Conservation (phyloP, 2,888 invertebrate genomes). For the Glomeris marginata region DNA sequence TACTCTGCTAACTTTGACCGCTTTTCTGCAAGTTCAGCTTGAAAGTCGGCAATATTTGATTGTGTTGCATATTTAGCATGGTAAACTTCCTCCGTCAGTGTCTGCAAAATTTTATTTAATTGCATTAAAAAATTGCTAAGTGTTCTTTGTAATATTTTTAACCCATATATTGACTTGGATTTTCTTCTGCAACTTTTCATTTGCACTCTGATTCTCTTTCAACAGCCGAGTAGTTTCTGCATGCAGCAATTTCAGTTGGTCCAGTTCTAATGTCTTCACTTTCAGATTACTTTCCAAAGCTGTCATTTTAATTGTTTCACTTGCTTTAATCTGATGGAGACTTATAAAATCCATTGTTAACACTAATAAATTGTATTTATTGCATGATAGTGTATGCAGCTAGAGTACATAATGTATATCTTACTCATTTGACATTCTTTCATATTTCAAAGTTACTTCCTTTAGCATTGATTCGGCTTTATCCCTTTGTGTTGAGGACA, state of each 20-base stretch:
- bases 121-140: too few species aligned
- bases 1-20: conserved; percentile 26
- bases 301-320: conserved; percentile 23
- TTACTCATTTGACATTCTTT: conserved; percentile 9
- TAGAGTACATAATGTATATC: neutral
- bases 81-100: conserved; percentile 30
- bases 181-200: conserved; percentile 30
- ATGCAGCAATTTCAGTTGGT: conserved; percentile 27
- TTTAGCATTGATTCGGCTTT: conserved; percentile 4
- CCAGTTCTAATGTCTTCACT: conserved; percentile 29
- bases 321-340: conserved; percentile 25
- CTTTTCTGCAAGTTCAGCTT: conserved; percentile 25
- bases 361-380: neutral
- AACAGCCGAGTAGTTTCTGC: conserved; percentile 28
- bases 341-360: conserved; percentile 17
- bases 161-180: conserved; percentile 28
- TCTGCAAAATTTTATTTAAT: conserved; percentile 18
- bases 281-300: conserved; percentile 29
- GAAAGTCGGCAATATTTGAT: conserved; percentile 16
- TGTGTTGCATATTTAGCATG: too few species aligned
- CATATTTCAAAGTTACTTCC: conserved; percentile 9
- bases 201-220: conserved; percentile 26
- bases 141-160: too few species aligned
- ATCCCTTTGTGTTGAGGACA: conserved; percentile 8
- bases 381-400: neutral